phyloP scores from a whole-genome alignment of 2,888 invertebrate genomes.

The Melikaiella ostensackeni region DNA sequence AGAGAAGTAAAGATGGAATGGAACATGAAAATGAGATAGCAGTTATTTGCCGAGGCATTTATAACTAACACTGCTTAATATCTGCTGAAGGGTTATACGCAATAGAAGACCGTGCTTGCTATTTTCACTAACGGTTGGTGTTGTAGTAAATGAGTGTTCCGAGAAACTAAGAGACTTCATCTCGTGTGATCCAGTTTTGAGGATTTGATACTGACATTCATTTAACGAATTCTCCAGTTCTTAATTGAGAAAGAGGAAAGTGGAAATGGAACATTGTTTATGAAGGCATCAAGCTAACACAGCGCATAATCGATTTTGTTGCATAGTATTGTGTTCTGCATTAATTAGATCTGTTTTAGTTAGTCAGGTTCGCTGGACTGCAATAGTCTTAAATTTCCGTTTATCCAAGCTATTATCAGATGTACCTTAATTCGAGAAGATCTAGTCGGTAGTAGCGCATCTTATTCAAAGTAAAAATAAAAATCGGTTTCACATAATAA shows the following conservation, averaged over 20 bases:
- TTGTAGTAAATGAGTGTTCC: neutral
- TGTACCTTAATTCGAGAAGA: neutral
- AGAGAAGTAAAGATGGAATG: conserved; percentile 38
- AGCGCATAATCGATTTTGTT: conserved; percentile 19
- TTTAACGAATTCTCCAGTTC: conserved; percentile 12
- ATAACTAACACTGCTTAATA: conserved; percentile 62
- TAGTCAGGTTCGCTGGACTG: neutral
- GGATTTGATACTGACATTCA: conserved; percentile 22
- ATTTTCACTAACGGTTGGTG: conserved; percentile 20
- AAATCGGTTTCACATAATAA: no score
- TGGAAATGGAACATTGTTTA: conserved; percentile 27
- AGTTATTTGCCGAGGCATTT: conserved; percentile 67
- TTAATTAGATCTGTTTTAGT: conserved; percentile 1
- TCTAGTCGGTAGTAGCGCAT: neutral
- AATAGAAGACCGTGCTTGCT: neutral
- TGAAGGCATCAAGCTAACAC: neutral
- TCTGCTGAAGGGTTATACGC: conserved; percentile 14
- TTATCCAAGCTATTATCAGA: conserved; percentile 3
- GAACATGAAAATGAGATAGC: conserved; percentile 54
- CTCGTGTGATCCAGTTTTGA: conserved; percentile 19
- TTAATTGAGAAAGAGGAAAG: neutral
- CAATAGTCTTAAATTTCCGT: neutral
- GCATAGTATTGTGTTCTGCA: neutral
- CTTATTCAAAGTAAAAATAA: neutral
- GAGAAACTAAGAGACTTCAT: conserved; percentile 19